These are phyloP conservation scores for Drosophila sturtevanti DNA, from an alignment of 1,140 invertebrate species.

Conservation along the genomic window DNA sequence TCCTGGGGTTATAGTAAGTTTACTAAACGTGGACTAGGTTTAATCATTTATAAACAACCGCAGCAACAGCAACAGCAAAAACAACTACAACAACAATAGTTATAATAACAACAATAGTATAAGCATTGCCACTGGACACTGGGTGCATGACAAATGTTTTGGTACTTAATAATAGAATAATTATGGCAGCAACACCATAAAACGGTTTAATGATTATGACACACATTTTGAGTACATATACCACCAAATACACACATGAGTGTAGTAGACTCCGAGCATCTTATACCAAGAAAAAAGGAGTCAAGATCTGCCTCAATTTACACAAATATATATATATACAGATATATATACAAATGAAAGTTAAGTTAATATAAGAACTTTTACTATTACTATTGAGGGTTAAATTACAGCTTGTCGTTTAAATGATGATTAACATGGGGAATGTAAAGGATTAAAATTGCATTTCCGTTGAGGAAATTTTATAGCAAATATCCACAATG, in stretches of 20 bases:
- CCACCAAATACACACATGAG: constrained; percentile 4
- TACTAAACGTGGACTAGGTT: constrained; percentile 61
- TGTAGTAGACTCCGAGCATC: background rate
- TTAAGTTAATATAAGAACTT: no score
- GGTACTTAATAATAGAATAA: constrained; percentile 81
- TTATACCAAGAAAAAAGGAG: background rate
- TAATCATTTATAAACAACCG: constrained; percentile 77
- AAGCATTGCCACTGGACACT: constrained; percentile 50
- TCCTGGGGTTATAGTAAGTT: constrained; percentile 42
- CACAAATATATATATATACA: background rate
- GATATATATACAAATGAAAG: no score
- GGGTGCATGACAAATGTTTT: constrained; percentile 77
- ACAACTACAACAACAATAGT: constrained; percentile 20
- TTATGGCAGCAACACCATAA: constrained; percentile 76
- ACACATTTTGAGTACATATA: constrained; percentile 31
- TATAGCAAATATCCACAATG: no score
- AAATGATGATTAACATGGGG: no score
- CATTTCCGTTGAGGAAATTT: no score
- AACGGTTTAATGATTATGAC: constrained; percentile 74
- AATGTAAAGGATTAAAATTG: no score
- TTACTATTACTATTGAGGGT: no score
- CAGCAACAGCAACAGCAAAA: constrained; percentile 29
- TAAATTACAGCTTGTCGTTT: no score
- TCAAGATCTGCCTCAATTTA: background rate
- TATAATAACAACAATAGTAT: constrained; percentile 42